Conservation (phyloP, 2,888 invertebrate species). For the Xestia rhomboidea region DNA sequence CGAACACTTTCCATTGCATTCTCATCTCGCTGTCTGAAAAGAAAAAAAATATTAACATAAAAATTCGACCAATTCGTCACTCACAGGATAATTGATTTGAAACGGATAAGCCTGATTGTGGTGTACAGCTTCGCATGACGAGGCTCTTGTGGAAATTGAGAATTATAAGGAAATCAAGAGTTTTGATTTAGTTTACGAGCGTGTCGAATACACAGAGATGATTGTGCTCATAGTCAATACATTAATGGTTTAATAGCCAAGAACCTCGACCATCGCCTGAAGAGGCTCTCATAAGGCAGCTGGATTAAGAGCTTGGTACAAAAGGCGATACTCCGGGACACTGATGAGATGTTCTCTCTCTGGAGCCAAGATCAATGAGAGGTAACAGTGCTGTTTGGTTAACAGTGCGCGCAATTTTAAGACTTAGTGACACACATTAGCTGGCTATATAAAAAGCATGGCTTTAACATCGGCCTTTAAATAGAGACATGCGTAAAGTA, state of each 20-base stretch:
- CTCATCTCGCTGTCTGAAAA: conserved; percentile 51
- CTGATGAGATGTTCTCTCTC: no score
- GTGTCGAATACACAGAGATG: neutral
- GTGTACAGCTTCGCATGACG: neutral
- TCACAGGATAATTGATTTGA: neutral
- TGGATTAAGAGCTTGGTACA: neutral
- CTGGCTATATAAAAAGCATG: conserved; percentile 16
- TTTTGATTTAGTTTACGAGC: neutral
- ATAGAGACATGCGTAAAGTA: conserved; percentile 47
- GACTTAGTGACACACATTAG: conserved; percentile 5
- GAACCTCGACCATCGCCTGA: neutral
- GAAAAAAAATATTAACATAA: neutral
- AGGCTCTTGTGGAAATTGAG: neutral
- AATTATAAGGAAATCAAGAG: conserved; percentile 13
- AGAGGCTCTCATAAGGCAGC: neutral
- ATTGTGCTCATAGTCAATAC: neutral
- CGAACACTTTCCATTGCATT: conserved; percentile 42
- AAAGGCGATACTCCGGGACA: neutral
- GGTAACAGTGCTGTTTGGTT: neutral
- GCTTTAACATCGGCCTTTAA: conserved; percentile 33
- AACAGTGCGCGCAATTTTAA: conserved; percentile 2
- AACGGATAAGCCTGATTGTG: neutral
- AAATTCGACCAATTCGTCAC: neutral
- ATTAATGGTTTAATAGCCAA: neutral
- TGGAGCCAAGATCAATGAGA: neutral